Conservation (phyloP, 2,888 invertebrate species). For the Silvanus unidentatus region DNA sequence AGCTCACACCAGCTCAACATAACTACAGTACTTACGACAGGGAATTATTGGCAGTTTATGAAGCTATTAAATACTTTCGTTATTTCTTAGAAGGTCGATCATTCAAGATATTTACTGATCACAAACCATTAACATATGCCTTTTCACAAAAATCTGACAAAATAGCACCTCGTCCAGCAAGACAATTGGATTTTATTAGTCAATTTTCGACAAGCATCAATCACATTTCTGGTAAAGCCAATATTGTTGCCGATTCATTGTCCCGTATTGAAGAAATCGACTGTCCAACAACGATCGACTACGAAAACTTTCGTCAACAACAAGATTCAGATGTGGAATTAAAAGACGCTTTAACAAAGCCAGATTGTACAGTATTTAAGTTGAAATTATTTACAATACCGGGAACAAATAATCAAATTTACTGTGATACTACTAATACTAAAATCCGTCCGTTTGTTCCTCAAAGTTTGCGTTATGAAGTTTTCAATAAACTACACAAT, state of each 20-base stretch:
- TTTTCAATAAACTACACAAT: slow-evolving; percentile 21
- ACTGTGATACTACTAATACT: not conserved
- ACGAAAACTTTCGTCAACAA: slow-evolving; percentile 2
- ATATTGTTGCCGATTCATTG: slow-evolving; percentile 36
- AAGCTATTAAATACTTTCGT: slow-evolving; percentile 4
- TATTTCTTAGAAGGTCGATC: slow-evolving; percentile 7
- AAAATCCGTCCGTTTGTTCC: slow-evolving; percentile 15
- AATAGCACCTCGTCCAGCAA: slow-evolving; percentile 32
- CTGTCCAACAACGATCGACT: not conserved
- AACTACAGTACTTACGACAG: slow-evolving; percentile 35
- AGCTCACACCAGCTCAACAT: slow-evolving; percentile 30
- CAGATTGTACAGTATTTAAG: not conserved
- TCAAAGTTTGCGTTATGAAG: slow-evolving; percentile 5
- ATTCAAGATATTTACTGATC: slow-evolving; percentile 30
- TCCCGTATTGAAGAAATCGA: slow-evolving; percentile 15
- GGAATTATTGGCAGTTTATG: slow-evolving; percentile 13
- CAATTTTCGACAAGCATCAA: slow-evolving; percentile 36
- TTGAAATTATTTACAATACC: not conserved
- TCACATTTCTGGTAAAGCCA: slow-evolving; percentile 33
- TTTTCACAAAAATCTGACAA: slow-evolving; percentile 30
- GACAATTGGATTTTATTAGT: slow-evolving; percentile 33
- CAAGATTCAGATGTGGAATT: slow-evolving; percentile 7
- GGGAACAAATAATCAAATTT: not conserved
- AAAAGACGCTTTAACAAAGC: not conserved
- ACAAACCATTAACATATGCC: slow-evolving; percentile 35